A percentile compares a stretch with the other conserved stretches of the same genome.
Evolutionary conservation across 2,888 invertebrate genomes (phyloP).

Genomic region (Bombyx huttoni): DNA sequence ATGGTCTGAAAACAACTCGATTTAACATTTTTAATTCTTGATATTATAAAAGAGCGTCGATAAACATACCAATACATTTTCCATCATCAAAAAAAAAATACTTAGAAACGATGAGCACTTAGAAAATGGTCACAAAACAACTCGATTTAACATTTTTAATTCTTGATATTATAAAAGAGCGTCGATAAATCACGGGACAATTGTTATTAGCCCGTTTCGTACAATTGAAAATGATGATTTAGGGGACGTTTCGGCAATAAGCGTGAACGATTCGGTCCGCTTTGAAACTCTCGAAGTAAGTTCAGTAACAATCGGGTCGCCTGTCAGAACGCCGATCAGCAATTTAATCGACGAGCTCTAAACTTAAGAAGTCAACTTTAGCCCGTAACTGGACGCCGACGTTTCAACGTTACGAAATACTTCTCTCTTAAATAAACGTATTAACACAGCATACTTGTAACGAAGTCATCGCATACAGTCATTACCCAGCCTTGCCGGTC

Average conservation of each 20-base stretch:
- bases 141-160: too few species aligned
- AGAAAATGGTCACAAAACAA: too few species aligned
- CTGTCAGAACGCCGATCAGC: conserved; percentile 1
- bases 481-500: too few species aligned
- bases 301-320: conserved; percentile 2
- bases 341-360: conserved; percentile 4
- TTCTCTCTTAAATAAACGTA: not conserved
- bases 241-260: not conserved
- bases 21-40: too few species aligned
- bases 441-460: too few species aligned
- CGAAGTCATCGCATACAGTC: too few species aligned
- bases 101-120: too few species aligned
- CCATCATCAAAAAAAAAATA: too few species aligned
- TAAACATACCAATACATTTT: not conserved
- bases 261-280: not conserved
- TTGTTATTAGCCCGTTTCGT: not conserved
- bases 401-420: not conserved
- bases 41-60: not conserved
- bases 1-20: too few species aligned
- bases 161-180: not conserved
- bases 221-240: not conserved
- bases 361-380: conserved; percentile 1
- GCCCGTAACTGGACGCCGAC: not conserved
- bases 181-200: not conserved
- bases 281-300: not conserved